These are phyloP conservation scores for Blastobasis lacticolella DNA, from an alignment of 2,888 invertebrate species.

Conservation along the genomic window DNA sequence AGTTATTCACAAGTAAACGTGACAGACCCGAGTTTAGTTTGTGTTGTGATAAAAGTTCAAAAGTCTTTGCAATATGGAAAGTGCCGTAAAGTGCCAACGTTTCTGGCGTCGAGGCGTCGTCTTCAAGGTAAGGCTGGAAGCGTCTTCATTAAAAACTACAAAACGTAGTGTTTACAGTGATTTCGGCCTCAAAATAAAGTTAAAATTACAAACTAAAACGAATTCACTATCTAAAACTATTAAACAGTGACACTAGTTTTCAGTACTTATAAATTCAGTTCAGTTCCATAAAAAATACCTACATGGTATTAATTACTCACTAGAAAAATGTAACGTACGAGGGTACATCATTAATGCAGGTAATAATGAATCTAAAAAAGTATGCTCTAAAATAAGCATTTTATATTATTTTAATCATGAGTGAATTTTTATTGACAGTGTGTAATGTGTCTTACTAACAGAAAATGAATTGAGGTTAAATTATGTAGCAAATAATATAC, in stretches of 20 bases:
- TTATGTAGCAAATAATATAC: neutral
- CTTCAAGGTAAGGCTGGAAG: slow-evolving; percentile 73
- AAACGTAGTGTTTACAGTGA: slow-evolving; percentile 50
- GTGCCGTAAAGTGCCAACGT: slow-evolving; percentile 72
- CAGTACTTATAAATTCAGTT: too few relatives aligned
- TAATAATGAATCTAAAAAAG: neutral
- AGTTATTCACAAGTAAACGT: slow-evolving; percentile 71
- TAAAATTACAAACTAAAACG: too few relatives aligned
- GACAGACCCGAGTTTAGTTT: slow-evolving; percentile 70
- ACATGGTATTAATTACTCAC: too few relatives aligned
- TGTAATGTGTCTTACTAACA: slow-evolving; percentile 12
- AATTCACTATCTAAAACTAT: too few relatives aligned
- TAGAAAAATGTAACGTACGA: neutral
- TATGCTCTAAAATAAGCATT: neutral
- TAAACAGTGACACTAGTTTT: too few relatives aligned
- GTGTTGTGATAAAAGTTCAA: slow-evolving; percentile 70
- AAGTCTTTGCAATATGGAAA: slow-evolving; percentile 69
- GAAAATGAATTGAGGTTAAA: neutral
- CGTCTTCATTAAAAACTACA: slow-evolving; percentile 70
- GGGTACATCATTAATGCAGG: neutral
- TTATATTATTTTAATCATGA: too few relatives aligned
- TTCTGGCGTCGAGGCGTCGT: slow-evolving; percentile 69
- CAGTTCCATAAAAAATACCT: too few relatives aligned
- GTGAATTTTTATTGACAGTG: too few relatives aligned
- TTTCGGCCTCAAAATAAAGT: neutral